Percentiles rank a stretch among this genome's conserved stretches.
phyloP scores from a whole-genome alignment of 2,888 invertebrate species.

The Eupsilia transversa region DNA sequence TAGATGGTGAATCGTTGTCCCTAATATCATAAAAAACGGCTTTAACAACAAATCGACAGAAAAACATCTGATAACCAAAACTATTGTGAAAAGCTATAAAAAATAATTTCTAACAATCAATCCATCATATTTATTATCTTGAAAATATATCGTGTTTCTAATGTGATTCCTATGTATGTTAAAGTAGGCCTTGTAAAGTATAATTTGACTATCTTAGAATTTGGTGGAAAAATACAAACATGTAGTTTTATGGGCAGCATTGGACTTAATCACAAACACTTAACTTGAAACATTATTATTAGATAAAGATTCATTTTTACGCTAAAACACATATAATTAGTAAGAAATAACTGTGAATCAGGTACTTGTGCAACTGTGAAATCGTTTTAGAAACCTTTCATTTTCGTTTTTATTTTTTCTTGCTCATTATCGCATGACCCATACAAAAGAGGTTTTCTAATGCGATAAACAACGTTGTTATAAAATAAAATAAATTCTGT shows the following conservation, averaged over 20 bases:
- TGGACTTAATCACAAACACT: constrained; percentile 11
- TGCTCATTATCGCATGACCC: background rate
- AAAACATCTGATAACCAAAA: background rate
- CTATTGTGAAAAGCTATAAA: constrained; percentile 12
- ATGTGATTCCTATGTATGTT: constrained; percentile 56
- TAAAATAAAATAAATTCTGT: constrained; percentile 18
- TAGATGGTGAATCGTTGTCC: background rate
- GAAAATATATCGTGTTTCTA: constrained; percentile 50
- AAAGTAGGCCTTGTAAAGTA: constrained; percentile 45
- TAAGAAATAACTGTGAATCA: background rate
- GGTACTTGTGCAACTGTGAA: background rate
- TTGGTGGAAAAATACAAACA: constrained; percentile 39
- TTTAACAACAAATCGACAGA: background rate
- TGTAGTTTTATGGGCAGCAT: constrained; percentile 14
- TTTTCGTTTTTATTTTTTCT: background rate
- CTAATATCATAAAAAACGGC: background rate
- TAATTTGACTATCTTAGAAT: constrained; percentile 34
- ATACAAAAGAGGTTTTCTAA: background rate
- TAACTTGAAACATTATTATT: background rate
- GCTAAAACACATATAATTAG: background rate
- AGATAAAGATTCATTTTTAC: background rate
- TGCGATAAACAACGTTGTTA: background rate
- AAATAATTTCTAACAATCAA: constrained; percentile 26
- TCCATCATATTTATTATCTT: constrained; percentile 38
- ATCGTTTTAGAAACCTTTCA: background rate